Base-by-base conservation (phyloP, 2,797 vertebrate species). In the Rallus crepitans region DNA sequence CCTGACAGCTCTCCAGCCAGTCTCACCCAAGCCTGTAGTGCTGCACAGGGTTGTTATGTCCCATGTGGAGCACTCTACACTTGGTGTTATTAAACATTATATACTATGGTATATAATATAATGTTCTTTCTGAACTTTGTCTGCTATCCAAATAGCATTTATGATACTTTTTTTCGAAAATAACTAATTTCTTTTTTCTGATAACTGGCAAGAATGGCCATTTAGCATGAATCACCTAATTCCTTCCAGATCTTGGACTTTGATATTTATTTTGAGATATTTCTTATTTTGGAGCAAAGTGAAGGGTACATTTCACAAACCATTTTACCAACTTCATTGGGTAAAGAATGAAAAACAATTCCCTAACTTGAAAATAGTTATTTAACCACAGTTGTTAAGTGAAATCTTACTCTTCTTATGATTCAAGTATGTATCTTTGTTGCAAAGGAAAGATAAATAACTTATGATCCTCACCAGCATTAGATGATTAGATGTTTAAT, bases 151-250 rank as follows among this genome's bases (percentile, higher is more conserved):
- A 25, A 27, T 31, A 89, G 20, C 23, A 31, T 77, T 92, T 53
- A 47, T 11, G 28, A 57, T 45, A 30, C 27, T 64, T 87, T 76
- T n/a, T 30, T 80, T 72, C 15, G 50, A 76, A 95, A 96, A 93
- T 45, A 93, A 61, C 13, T 35, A 68, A 63, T 56, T 53, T 20
- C 0, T 0, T 53, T 93, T 83, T 86, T 52, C 9, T 6, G 0
- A 48, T 91, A 88, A 65, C 61, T 63, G 64, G 9, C 9, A 10
- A 89, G 69, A 31, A 72, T 56, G 4, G 57, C 72, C 76, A 81
- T 92, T 90, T 66, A 78, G 87, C 70, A 73, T 94, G 94, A 95
- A 96, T 96, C 96, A 96, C 73, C 59, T 94, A 96, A 95, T 94
- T 96, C 57, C 64, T 93, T 96, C 95, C 96, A 96, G 91, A 91